These are phyloP conservation scores for Aramus guarauna DNA, from an alignment of 2,113 vertebrate species.

Conservation along the genomic window DNA sequence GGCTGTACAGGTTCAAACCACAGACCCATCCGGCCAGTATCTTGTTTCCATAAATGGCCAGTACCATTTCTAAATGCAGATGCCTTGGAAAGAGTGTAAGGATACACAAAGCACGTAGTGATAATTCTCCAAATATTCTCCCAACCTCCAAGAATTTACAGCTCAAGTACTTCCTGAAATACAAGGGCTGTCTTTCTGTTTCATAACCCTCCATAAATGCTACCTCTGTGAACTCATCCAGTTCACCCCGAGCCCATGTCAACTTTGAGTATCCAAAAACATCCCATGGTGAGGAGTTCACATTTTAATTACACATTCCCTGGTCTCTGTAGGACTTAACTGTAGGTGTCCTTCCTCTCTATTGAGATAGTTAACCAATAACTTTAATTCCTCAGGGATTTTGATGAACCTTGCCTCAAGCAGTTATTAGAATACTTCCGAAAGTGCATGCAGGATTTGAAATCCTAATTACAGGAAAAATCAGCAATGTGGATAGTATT, in stretches of 20 bases:
- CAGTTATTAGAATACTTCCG: neutral
- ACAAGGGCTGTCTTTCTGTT: neutral
- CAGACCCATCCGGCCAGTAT: neutral
- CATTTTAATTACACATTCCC: neutral
- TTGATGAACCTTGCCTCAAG: neutral
- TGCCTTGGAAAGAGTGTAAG: neutral
- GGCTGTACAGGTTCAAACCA: neutral
- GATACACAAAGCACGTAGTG: neutral
- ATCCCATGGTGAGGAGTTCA: neutral
- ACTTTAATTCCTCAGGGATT: neutral
- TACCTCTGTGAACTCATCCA: neutral
- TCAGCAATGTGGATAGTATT: no score
- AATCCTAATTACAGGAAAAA: neutral
- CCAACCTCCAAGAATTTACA: neutral
- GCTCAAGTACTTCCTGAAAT: neutral
- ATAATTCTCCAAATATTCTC: neutral
- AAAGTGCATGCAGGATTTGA: neutral
- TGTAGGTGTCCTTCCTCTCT: neutral
- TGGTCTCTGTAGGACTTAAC: neutral
- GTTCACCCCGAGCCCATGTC: neutral
- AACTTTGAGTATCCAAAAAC: neutral
- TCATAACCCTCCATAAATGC: neutral
- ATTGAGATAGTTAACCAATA: neutral
- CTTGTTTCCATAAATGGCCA: neutral
- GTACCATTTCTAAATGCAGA: neutral